Percentiles rank a stretch among this genome's conserved stretches.
These are phyloP conservation scores for Hippopotamyrus pictus DNA, from an alignment of 2,797 vertebrate species.

Conservation along the genomic window DNA sequence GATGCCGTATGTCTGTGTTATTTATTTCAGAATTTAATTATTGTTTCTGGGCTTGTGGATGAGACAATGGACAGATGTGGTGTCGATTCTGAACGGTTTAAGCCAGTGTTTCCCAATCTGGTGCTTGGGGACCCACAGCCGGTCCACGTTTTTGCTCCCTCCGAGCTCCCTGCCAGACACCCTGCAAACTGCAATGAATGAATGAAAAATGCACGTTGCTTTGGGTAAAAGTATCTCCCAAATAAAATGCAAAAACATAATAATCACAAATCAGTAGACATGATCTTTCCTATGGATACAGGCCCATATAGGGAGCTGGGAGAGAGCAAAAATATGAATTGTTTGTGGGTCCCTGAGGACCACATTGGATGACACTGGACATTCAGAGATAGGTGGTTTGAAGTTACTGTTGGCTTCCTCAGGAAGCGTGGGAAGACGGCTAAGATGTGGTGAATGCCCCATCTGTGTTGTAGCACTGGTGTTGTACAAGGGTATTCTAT, in stretches of 20 bases:
- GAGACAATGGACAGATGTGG: background rate
- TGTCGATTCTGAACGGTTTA: background rate
- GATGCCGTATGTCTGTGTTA: background rate
- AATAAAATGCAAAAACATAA: background rate
- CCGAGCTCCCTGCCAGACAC: background rate
- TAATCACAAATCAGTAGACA: background rate
- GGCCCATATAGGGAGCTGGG: background rate
- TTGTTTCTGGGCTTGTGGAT: background rate
- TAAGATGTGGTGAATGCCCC: background rate
- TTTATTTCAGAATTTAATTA: constrained; percentile 1
- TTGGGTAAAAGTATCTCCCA: background rate
- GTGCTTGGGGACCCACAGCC: background rate
- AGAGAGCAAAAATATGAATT: background rate
- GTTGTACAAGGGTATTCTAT: background rate
- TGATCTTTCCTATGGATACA: background rate
- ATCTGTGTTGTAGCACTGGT: background rate
- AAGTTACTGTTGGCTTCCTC: background rate
- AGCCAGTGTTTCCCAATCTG: background rate
- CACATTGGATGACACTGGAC: background rate
- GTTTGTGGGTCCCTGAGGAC: background rate
- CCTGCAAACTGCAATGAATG: background rate
- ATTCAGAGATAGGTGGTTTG: background rate
- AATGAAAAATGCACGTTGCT: background rate
- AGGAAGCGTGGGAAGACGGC: background rate
- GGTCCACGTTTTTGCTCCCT: background rate